Base-by-base conservation (phyloP, 2,888 invertebrate genomes). In the Napeogenes inachia region DNA sequence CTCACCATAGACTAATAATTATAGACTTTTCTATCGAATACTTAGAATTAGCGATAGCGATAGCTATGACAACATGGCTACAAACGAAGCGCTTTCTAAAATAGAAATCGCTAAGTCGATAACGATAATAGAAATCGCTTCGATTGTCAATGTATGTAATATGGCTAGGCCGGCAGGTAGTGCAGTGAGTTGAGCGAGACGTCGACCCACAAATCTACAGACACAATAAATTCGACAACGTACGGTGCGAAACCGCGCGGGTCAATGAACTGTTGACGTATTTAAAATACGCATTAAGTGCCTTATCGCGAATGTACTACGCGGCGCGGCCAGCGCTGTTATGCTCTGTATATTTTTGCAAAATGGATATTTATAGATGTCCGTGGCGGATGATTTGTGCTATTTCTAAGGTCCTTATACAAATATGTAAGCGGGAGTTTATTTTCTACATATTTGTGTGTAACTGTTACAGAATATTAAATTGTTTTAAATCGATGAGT, bases 201-300 rank as follows among this genome's bases (percentile, higher is more conserved):
- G 82, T 81, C 87, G 89, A 89, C 89, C 89, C 84, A 89, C 85
- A 89, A 89, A 89, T 87, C 88, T 89, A 89, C 87, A 89, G 88
- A 88, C 89, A 89, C 88, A 89, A 87, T 88, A 85, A 87, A 85
- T 85, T 88, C 84, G 84, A 79, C 84, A 84, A 81, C 84, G 84
- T 82, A 82, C 84, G 81, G 78, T 80, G 86, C 85, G 81, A 87
- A 87, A 79, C 82, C 77, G 77, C 77, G 77, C 77, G 80, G 86
- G 84, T 89, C 89, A 84, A 81, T 79, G 89, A 88, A 87, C 89
- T 85, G 84, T 83, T 89, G 89, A 89, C 89, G 89, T 89, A 86
- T 89, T 87, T 86, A 79, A 86, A 87, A 89, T 87, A 87, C 87
- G 83, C 84, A 87, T 81, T 82, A 81, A 84, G 85, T 86, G 85